Evolutionary conservation across 2,797 vertebrate genomes (phyloP).

Genomic region (Ciconia nigra): DNA sequence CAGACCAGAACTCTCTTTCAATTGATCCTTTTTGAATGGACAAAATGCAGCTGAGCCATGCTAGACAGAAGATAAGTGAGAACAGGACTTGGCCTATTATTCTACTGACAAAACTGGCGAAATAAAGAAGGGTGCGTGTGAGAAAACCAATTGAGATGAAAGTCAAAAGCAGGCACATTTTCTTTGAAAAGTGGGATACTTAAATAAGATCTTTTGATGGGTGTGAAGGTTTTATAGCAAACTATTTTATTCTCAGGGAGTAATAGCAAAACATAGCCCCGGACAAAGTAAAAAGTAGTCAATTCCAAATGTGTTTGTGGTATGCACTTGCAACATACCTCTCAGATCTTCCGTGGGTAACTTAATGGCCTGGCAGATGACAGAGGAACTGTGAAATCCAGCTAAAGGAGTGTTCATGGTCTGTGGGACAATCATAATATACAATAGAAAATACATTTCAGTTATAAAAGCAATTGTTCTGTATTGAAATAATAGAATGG

Average conservation of each 20-base stretch:
- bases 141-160: neutral
- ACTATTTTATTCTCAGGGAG: neutral
- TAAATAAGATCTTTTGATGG: neutral
- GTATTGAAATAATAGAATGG: neutral
- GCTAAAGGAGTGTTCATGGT: slow-evolving; percentile 24
- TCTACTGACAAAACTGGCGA: neutral
- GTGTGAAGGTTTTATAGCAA: neutral
- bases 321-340: neutral
- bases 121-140: neutral
- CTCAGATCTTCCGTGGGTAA: neutral
- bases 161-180: neutral
- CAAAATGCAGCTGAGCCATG: neutral
- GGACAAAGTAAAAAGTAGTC: neutral
- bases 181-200: neutral
- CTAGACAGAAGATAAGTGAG: neutral
- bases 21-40: neutral
- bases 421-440: slow-evolving; percentile 31
- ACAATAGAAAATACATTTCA: slow-evolving; percentile 35
- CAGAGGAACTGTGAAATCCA: neutral
- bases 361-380: neutral
- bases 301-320: neutral
- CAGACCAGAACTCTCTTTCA: neutral
- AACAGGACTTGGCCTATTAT: neutral
- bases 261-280: neutral
- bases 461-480: slow-evolving; percentile 23